Evolutionary conservation across 2,113 vertebrate genomes (phyloP).

Genomic region (Lophura nycthemera): DNA sequence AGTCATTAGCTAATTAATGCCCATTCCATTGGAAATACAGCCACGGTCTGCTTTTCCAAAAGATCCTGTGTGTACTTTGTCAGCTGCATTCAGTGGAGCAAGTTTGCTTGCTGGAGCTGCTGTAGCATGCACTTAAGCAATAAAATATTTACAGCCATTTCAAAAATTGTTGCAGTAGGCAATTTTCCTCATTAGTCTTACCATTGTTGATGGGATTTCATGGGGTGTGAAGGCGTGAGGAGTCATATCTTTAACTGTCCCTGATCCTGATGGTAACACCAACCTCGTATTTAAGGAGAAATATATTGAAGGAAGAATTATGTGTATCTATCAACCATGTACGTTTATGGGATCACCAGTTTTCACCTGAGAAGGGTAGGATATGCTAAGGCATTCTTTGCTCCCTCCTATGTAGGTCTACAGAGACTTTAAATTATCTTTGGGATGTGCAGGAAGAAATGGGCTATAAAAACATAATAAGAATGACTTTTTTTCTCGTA

Average conservation of each 20-base stretch:
- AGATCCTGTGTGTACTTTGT: background rate
- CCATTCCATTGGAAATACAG: background rate
- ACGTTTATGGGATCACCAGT: background rate
- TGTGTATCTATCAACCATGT: accelerated
- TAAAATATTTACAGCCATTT: constrained; percentile 14
- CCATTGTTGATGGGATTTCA: constrained; percentile 17
- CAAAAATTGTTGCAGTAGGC: constrained; percentile 25
- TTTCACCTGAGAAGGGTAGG: background rate
- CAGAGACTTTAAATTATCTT: background rate
- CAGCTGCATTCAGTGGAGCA: background rate
- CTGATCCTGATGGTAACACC: background rate
- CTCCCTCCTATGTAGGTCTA: background rate
- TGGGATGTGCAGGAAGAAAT: background rate
- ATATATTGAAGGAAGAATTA: background rate
- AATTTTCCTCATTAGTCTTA: constrained; percentile 40
- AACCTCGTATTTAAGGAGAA: background rate
- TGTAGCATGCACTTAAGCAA: background rate
- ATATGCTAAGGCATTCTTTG: background rate
- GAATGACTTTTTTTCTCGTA: background rate
- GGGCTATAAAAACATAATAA: constrained; percentile 13
- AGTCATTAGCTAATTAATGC: constrained; percentile 3
- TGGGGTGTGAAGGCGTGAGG: constrained; percentile 15
- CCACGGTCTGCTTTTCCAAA: background rate
- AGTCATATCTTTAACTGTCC: background rate
- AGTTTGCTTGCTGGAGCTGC: constrained; percentile 18